Evolutionary conservation across 2,113 vertebrate genomes (phyloP).

Genomic region (Butorides virescens): DNA sequence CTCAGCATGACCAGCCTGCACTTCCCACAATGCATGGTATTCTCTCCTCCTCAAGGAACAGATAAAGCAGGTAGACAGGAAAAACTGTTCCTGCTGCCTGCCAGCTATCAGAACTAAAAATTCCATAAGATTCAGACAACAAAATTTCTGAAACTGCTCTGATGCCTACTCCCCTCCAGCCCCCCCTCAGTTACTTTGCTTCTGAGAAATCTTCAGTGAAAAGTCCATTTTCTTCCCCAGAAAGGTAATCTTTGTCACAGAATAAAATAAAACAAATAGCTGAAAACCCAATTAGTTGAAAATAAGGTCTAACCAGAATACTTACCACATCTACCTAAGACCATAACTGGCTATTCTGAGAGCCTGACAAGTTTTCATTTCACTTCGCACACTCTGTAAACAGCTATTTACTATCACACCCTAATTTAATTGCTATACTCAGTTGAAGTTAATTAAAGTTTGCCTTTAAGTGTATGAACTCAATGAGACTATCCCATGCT

Average conservation of each 20-base stretch:
- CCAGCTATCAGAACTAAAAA: neutral
- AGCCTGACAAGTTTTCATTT: neutral
- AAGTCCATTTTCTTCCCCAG: neutral
- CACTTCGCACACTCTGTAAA: neutral
- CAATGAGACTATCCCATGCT: neutral
- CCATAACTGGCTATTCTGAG: neutral
- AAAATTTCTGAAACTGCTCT: neutral
- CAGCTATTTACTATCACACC: neutral
- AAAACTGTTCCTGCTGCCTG: neutral
- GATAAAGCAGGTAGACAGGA: neutral
- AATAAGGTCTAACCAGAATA: neutral
- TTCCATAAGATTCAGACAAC: neutral
- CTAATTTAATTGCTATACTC: neutral
- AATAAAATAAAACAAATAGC: neutral
- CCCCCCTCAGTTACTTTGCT: neutral
- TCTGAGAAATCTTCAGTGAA: neutral
- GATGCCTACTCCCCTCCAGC: neutral
- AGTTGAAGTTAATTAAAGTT: neutral
- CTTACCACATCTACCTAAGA: neutral
- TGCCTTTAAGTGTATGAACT: neutral
- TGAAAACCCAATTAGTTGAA: neutral
- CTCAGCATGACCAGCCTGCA: neutral
- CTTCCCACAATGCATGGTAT: neutral
- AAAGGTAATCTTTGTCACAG: neutral
- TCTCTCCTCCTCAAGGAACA: neutral